Percentiles rank a stretch among this genome's conserved stretches.
These are phyloP conservation scores for Meloidogyne floridensis DNA, from an alignment of 1,140 invertebrate species.

Conservation along the genomic window DNA sequence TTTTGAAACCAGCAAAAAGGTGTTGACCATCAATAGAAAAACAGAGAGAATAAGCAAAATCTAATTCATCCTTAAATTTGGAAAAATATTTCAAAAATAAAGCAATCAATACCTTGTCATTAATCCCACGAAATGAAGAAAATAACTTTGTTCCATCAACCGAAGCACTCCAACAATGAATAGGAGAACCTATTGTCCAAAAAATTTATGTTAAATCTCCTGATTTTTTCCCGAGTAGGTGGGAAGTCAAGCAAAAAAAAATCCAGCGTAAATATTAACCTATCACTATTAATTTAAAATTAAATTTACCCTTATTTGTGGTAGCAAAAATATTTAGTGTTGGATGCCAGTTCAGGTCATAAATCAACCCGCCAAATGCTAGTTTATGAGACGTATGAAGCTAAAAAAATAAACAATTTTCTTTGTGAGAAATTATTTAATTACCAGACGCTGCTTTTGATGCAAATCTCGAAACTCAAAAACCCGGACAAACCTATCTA, in stretches of 20 bases:
- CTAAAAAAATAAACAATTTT: constrained; percentile 21
- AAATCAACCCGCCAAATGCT: constrained; percentile 40
- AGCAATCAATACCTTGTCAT: constrained; percentile 34
- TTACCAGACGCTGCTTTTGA: not conserved
- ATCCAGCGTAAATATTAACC: no score
- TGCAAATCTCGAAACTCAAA: constrained; percentile 31
- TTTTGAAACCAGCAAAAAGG: constrained; percentile 44
- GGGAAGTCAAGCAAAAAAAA: no score
- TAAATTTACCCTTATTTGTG: constrained; percentile 29
- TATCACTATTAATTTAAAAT: no score
- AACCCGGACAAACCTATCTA: constrained; percentile 41
- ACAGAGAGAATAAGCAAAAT: constrained; percentile 40
- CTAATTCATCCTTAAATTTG: constrained; percentile 40
- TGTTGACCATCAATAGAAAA: constrained; percentile 43
- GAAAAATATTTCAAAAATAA: not conserved
- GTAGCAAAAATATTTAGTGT: constrained; percentile 32
- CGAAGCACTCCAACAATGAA: constrained; percentile 39
- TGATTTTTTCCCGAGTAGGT: no score
- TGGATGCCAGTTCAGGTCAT: constrained; percentile 42
- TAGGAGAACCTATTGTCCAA: constrained; percentile 14
- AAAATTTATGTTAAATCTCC: no score
- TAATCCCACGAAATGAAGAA: constrained; percentile 42
- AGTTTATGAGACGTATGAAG: constrained; percentile 22
- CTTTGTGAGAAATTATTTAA: not conserved
- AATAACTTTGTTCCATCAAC: constrained; percentile 15